phyloP scores from a whole-genome alignment of 2,888 invertebrate species.

The Bugulina stolonifera region DNA sequence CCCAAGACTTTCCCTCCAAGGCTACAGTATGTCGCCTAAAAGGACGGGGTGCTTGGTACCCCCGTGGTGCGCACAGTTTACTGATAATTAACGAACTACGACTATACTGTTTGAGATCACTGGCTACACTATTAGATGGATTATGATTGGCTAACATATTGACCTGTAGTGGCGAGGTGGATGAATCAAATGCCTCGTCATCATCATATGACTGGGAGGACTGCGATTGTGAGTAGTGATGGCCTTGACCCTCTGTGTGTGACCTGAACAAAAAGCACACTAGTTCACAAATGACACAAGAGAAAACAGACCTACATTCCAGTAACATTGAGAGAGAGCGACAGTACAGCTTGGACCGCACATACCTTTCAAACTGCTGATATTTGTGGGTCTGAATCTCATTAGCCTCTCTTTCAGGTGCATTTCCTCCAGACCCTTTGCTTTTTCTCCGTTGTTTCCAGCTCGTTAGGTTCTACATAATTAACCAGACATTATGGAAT shows the following conservation, averaged over 20 bases:
- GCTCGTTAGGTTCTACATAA: conserved; percentile 16
- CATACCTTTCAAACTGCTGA: background rate
- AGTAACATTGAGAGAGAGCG: background rate
- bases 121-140: background rate
- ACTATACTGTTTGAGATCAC: background rate
- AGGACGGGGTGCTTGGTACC: background rate
- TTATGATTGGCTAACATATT: background rate
- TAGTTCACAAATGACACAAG: background rate
- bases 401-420: conserved; percentile 16
- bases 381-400: background rate
- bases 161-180: background rate
- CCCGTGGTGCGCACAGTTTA: background rate
- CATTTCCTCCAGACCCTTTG: background rate
- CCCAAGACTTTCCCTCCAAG: background rate
- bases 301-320: background rate
- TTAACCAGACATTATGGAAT: no score
- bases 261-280: background rate
- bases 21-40: conserved; percentile 9
- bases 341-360: background rate
- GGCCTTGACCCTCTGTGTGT: background rate
- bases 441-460: conserved; percentile 25
- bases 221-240: background rate
- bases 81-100: background rate
- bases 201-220: conserved; percentile 21
- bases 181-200: conserved; percentile 16